Conservation (phyloP, 35 echinoderm and acorn worm species). For the Heliocidaris erythrogramma region DNA sequence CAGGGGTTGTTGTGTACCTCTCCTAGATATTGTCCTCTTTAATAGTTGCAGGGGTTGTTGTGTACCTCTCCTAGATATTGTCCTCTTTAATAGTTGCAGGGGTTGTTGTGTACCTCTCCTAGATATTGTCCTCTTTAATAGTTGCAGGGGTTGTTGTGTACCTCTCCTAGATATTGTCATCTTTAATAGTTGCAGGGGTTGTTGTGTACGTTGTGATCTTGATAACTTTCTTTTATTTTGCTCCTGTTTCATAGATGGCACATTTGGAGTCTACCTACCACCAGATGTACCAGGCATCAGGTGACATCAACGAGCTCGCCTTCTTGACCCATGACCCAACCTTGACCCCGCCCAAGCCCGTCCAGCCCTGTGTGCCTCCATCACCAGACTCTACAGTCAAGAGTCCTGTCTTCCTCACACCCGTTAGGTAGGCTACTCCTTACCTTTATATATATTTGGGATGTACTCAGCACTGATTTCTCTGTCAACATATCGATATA, state of each 20-base stretch:
- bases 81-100: too few species aligned
- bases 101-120: too few species aligned
- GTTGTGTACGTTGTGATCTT: too few species aligned
- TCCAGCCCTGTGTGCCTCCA: background rate
- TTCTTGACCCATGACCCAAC: constrained; percentile 58
- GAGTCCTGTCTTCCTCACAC: constrained; percentile 59
- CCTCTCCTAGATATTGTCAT: too few species aligned
- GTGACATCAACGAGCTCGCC: constrained; percentile 73
- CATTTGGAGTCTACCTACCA: constrained; percentile 71
- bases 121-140: too few species aligned
- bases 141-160: too few species aligned
- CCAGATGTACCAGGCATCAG: constrained; percentile 41
- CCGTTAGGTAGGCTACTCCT: constrained; percentile 57
- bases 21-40: too few species aligned
- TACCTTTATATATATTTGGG: background rate
- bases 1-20: too few species aligned
- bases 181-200: too few species aligned
- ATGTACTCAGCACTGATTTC: background rate
- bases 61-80: too few species aligned
- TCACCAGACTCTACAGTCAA: constrained; percentile 53
- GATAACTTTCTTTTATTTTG: too few species aligned
- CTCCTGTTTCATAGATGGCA: constrained; percentile 51
- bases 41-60: too few species aligned
- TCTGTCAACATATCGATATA: background rate
- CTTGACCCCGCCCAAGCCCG: constrained; percentile 25